Percentiles rank a stretch among this genome's conserved stretches.
phyloP scores from a whole-genome alignment of 2,113 vertebrate species.

The Ciconia stormi region DNA sequence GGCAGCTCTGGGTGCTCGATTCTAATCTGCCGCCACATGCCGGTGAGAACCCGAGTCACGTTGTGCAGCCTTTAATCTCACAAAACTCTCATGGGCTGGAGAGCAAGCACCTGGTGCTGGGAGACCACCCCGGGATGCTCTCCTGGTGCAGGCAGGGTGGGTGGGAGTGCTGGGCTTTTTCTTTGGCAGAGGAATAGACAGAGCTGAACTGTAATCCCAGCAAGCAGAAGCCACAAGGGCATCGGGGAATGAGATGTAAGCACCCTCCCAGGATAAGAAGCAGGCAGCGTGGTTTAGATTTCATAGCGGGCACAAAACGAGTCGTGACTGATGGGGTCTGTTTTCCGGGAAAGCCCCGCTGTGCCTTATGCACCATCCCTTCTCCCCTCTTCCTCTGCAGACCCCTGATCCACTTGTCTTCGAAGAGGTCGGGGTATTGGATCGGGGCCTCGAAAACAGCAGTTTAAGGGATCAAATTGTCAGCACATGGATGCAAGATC shows the following conservation, averaged over 20 bases:
- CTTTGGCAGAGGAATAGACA: not conserved
- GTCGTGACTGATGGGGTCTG: not conserved
- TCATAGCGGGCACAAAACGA: no score
- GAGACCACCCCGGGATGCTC: not conserved
- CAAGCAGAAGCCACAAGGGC: not conserved
- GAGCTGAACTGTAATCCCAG: not conserved
- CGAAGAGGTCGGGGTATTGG: not conserved
- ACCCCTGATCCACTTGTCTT: not conserved
- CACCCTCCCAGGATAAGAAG: not conserved
- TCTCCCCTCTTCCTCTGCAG: not conserved
- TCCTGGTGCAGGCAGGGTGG: not conserved
- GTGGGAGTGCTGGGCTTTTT: not conserved
- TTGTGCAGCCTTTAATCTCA: not conserved
- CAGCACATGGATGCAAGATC: not conserved
- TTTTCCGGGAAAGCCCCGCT: not conserved
- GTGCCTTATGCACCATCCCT: not conserved
- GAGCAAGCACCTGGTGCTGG: not conserved
- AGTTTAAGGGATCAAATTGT: not conserved
- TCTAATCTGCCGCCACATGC: not conserved
- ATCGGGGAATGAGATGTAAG: not conserved
- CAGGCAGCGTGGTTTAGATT: not conserved
- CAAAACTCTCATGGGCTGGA: not conserved
- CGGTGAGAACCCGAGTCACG: accelerated
- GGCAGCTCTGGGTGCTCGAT: not conserved
- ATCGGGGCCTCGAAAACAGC: not conserved